These are phyloP conservation scores for Lochmaea crataegi DNA, from an alignment of 2,888 invertebrate species.

Conservation along the genomic window DNA sequence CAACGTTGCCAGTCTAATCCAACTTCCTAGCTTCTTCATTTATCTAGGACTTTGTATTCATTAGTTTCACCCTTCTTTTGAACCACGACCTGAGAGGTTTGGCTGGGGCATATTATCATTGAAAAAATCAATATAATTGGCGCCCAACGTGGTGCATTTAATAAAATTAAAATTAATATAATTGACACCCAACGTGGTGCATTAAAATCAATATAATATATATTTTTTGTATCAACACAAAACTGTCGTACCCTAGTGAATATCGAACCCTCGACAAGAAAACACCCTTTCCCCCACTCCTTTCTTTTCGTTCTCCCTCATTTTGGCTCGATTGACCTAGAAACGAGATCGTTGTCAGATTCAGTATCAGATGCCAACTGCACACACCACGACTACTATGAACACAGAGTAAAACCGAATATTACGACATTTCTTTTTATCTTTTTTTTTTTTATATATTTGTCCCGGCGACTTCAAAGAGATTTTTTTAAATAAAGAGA, in stretches of 20 bases:
- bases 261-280: background rate
- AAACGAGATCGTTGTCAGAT: conserved; percentile 40
- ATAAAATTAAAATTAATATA: too few relatives aligned
- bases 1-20: too few relatives aligned
- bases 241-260: background rate
- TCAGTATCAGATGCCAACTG: conserved; percentile 36
- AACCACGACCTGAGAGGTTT: too few relatives aligned
- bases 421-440: background rate
- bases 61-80: too few relatives aligned
- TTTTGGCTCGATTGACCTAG: conserved; percentile 40
- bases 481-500: background rate
- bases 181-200: too few relatives aligned
- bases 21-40: too few relatives aligned
- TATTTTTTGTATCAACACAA: too few relatives aligned
- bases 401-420: conserved; percentile 8
- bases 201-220: too few relatives aligned
- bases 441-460: background rate
- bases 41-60: too few relatives aligned
- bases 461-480: background rate
- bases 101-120: too few relatives aligned
- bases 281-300: background rate
- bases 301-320: background rate
- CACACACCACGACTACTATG: conserved; percentile 18
- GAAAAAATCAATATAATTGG: too few relatives aligned
- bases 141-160: too few relatives aligned